Evolutionary conservation across 1,140 invertebrate species (phyloP).

Genomic region (Linepithema humile): DNA sequence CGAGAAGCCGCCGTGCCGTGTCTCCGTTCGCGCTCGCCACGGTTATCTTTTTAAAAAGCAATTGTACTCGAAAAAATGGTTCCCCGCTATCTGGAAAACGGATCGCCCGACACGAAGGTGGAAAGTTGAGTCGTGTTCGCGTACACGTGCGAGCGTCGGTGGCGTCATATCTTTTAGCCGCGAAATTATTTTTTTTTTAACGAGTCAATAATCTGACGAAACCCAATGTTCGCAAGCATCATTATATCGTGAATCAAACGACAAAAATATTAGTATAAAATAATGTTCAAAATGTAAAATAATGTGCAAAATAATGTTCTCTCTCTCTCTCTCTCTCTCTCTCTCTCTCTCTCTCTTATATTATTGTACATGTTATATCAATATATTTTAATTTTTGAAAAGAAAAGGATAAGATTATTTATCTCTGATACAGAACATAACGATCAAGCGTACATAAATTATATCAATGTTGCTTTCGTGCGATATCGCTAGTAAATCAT

Average conservation of each 20-base stretch:
- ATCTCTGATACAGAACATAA: too few species aligned
- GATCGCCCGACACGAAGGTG: conserved; percentile 51
- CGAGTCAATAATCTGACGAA: too few species aligned
- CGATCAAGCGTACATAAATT: not conserved
- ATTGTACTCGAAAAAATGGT: conserved; percentile 77
- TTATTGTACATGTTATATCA: not conserved
- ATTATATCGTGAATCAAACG: not conserved
- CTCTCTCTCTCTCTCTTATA: too few species aligned
- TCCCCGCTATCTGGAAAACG: conserved; percentile 64
- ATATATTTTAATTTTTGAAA: not conserved
- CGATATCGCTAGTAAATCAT: not conserved
- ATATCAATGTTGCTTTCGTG: not conserved
- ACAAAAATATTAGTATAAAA: not conserved
- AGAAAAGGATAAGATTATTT: not conserved
- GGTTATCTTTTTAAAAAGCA: conserved; percentile 76
- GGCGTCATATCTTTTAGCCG: not conserved
- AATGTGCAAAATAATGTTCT: too few species aligned
- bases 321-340: too few species aligned
- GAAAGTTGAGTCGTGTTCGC: conserved; percentile 23
- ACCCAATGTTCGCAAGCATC: too few species aligned
- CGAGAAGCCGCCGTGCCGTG: conserved; percentile 46
- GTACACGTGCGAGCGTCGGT: not conserved
- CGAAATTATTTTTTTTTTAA: not conserved
- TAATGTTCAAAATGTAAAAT: not conserved
- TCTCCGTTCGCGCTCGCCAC: conserved; percentile 54